Evolutionary conservation across 2,888 invertebrate species (phyloP).

Genomic region (Megamerina dolium): DNA sequence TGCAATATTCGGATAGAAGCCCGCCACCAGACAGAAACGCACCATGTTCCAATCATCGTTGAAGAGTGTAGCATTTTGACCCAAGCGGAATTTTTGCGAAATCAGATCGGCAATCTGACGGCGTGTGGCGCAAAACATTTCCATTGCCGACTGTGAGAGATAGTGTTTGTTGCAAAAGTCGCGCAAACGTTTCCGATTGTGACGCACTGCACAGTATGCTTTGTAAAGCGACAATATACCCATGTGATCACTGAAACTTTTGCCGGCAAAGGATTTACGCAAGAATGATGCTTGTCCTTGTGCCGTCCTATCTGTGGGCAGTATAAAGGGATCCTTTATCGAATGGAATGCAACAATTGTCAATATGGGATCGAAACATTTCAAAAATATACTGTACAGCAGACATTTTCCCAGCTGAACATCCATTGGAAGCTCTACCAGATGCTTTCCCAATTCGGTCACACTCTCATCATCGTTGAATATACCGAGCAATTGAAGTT

Average conservation of each 20-base stretch:
- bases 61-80: slow-evolving; percentile 58
- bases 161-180: slow-evolving; percentile 31
- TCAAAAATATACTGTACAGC: slow-evolving; percentile 79
- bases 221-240: slow-evolving; percentile 74
- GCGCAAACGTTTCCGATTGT: slow-evolving; percentile 19
- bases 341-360: slow-evolving; percentile 86
- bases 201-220: slow-evolving; percentile 62
- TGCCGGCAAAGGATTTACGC: slow-evolving; percentile 65
- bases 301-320: slow-evolving; percentile 63
- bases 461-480: slow-evolving; percentile 79
- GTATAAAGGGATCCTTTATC: slow-evolving; percentile 68
- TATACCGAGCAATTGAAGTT: slow-evolving; percentile 75
- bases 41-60: slow-evolving; percentile 70
- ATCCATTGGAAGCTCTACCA: slow-evolving; percentile 87
- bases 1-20: slow-evolving; percentile 85
- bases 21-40: slow-evolving; percentile 81
- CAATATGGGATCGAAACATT: slow-evolving; percentile 87
- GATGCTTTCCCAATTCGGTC: slow-evolving; percentile 79
- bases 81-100: slow-evolving; percentile 54
- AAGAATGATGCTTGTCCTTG: slow-evolving; percentile 57
- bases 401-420: slow-evolving; percentile 90
- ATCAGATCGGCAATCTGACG: slow-evolving; percentile 78
- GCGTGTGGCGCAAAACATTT: slow-evolving; percentile 80
- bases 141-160: slow-evolving; percentile 64
- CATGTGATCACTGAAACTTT: slow-evolving; percentile 86